A percentile compares a stretch with the other conserved stretches of the same genome.
Evolutionary conservation across 2,113 vertebrate species (phyloP).

Genomic region (Thymallus thymallus): DNA sequence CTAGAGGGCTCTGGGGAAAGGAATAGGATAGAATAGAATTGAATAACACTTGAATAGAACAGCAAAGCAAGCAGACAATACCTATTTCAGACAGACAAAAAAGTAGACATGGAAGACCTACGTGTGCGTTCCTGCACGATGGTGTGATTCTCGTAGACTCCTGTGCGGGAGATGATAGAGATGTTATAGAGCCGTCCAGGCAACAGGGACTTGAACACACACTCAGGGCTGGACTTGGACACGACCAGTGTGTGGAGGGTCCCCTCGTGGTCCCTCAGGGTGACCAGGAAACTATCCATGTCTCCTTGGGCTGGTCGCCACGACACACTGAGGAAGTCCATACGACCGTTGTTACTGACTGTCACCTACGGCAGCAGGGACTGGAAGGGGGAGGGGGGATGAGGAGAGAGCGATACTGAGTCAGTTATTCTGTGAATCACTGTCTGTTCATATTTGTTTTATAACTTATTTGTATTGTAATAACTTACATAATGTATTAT

Average conservation of each 20-base stretch:
- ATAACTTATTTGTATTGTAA: too few species aligned
- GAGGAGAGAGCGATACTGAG: not conserved
- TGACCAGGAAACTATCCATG: slow-evolving; percentile 86
- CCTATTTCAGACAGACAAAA: not conserved
- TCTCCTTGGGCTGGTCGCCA: slow-evolving; percentile 87
- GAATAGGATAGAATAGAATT: not conserved
- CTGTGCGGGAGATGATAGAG: slow-evolving; percentile 84
- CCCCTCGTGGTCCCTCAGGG: slow-evolving; percentile 74
- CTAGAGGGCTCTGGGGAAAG: slow-evolving; percentile 82
- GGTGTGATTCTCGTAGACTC: slow-evolving; percentile 81
- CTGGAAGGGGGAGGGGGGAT: slow-evolving; percentile 58
- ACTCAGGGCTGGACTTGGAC: slow-evolving; percentile 80
- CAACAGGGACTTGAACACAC: slow-evolving; percentile 87
- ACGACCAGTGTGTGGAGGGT: slow-evolving; percentile 76
- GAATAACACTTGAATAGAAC: too few species aligned
- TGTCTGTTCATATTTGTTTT: too few species aligned
- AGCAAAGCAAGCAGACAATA: too few species aligned
- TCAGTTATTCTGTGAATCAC: too few species aligned
- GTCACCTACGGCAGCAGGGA: slow-evolving; percentile 88
- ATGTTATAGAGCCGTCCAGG: slow-evolving; percentile 89
- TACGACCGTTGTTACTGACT: slow-evolving; percentile 88
- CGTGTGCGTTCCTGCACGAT: slow-evolving; percentile 86
- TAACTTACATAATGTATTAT: too few species aligned
- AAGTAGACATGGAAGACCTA: slow-evolving; percentile 53
- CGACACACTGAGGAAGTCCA: slow-evolving; percentile 89